Conservation (phyloP, 2,113 vertebrate genomes). For the Tenrec ecaudatus region DNA sequence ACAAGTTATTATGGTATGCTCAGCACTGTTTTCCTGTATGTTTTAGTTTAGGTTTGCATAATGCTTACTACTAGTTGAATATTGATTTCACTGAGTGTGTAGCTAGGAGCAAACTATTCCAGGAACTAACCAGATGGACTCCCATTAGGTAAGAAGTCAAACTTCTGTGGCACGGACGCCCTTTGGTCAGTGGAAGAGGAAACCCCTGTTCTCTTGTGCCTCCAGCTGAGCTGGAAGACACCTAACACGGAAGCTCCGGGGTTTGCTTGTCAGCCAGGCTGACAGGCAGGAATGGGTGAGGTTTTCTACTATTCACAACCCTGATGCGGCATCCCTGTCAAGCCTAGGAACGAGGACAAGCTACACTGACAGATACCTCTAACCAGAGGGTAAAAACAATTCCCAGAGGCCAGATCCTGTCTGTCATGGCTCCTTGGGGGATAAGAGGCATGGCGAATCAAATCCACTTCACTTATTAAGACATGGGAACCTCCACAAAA, state of each 20-base stretch:
- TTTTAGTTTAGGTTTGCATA: neutral
- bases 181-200: constrained; percentile 11
- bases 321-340: constrained; percentile 68
- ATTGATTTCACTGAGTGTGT: neutral
- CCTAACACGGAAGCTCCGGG: neutral
- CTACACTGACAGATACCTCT: constrained; percentile 61
- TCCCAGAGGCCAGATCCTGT: constrained; percentile 57
- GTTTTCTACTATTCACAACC: constrained; percentile 53
- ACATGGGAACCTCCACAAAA: neutral
- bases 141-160: neutral
- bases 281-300: constrained; percentile 58
- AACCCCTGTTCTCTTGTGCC: neutral
- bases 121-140: neutral
- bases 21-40: neutral
- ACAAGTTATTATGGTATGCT: neutral
- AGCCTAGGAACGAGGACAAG: constrained; percentile 56
- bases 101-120: neutral
- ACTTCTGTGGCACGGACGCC: neutral
- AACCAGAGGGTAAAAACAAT: constrained; percentile 24
- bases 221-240: neutral
- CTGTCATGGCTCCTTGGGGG: constrained; percentile 54
- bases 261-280: constrained; percentile 54
- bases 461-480: constrained; percentile 9
- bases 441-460: neutral
- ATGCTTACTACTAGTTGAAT: neutral